Conservation (phyloP, 2,113 vertebrate genomes). For the Chionis minor region DNA sequence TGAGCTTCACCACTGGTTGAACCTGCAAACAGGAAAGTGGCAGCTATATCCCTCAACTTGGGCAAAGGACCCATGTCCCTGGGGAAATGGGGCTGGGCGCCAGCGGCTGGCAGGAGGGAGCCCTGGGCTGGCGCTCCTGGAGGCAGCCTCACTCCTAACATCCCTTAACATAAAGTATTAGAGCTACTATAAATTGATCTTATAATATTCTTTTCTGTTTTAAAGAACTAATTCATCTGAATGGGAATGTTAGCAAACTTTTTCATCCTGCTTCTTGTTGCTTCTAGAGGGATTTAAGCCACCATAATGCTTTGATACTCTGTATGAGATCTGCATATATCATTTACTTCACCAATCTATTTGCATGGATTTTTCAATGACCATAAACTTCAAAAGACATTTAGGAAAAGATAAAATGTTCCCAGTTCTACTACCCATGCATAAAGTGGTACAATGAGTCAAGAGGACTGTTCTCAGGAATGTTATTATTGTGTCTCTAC, state of each 20-base stretch:
- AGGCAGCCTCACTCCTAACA: not conserved
- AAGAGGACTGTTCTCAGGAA: not conserved
- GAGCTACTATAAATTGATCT: not conserved
- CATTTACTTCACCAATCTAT: not conserved
- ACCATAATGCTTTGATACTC: not conserved
- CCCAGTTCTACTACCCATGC: not conserved
- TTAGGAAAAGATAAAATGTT: constrained; percentile 36
- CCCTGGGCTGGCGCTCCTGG: not conserved
- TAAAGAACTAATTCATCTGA: not conserved
- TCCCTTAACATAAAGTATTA: not conserved
- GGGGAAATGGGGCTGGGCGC: rapidly evolving
- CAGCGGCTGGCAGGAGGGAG: not conserved
- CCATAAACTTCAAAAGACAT: constrained; percentile 46
- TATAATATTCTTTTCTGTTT: not conserved
- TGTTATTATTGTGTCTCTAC: not conserved
- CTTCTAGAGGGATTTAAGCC: not conserved
- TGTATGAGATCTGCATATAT: not conserved
- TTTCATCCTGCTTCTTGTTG: not conserved
- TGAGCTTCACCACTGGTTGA: not conserved
- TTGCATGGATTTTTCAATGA: constrained; percentile 52
- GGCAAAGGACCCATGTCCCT: not conserved
- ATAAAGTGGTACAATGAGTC: not conserved
- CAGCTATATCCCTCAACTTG: not conserved
- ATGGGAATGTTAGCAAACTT: not conserved
- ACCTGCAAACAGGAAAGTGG: not conserved